phyloP scores from a whole-genome alignment of 2,113 vertebrate species.

The Takifugu flavidus region DNA sequence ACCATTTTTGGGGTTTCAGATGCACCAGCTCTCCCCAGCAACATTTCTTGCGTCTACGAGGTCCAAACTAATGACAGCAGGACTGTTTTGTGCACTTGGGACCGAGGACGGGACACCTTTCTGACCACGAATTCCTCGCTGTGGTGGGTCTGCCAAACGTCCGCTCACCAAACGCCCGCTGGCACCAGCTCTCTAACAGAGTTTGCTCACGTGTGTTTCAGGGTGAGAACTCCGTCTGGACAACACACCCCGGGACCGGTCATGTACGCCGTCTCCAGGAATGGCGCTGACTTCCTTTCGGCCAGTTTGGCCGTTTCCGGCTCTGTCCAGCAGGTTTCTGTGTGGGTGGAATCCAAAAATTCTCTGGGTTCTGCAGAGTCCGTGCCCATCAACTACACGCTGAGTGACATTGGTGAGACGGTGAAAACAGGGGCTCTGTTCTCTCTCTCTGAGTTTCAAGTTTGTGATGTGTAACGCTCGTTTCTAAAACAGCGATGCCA shows the following conservation, averaged over 20 bases:
- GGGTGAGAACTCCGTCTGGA: constrained; percentile 36
- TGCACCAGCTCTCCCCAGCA: constrained; percentile 54
- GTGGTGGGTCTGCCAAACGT: constrained; percentile 48
- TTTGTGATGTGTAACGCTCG: not conserved
- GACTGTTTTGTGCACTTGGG: constrained; percentile 64
- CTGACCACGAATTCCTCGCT: constrained; percentile 29
- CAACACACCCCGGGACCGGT: not conserved
- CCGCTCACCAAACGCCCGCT: no score
- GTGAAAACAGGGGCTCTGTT: not conserved
- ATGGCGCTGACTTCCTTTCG: not conserved
- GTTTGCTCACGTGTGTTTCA: constrained; percentile 46
- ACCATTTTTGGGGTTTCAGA: constrained; percentile 50
- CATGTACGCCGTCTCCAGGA: not conserved
- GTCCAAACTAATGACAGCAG: constrained; percentile 21
- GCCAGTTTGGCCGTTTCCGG: constrained; percentile 30
- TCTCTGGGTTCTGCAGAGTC: constrained; percentile 48
- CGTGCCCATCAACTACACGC: constrained; percentile 33
- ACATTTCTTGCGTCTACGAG: constrained; percentile 59
- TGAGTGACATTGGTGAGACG: constrained; percentile 67
- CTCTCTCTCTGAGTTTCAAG: not conserved
- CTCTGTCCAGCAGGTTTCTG: constrained; percentile 40
- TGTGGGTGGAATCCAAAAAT: constrained; percentile 52
- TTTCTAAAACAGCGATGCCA: constrained; percentile 44
- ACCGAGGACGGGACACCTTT: constrained; percentile 58
- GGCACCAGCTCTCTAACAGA: no score